These are phyloP conservation scores for Helicoverpa zea DNA, from an alignment of 1,140 invertebrate species.

Conservation along the genomic window DNA sequence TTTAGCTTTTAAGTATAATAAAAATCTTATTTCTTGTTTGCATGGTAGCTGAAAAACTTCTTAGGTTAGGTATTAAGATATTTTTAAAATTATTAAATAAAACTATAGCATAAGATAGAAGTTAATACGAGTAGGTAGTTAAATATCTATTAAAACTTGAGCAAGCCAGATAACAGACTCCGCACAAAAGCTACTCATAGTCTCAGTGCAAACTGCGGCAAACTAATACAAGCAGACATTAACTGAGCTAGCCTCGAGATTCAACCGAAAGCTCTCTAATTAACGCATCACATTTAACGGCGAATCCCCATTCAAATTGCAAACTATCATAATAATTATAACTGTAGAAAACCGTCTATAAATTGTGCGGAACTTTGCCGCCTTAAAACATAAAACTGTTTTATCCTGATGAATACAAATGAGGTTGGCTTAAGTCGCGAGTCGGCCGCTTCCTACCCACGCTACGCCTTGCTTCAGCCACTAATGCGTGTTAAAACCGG, in stretches of 20 bases:
- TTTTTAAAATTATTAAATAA: no score
- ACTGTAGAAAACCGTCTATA: conserved; percentile 18
- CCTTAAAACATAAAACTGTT: conserved; percentile 41
- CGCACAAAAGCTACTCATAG: neutral
- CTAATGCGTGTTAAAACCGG: conserved; percentile 42
- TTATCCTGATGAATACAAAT: conserved; percentile 52
- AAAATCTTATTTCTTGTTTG: no score
- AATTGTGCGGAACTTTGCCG: conserved; percentile 21
- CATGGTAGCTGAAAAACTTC: neutral
- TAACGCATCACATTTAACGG: conserved; percentile 2
- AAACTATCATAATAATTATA: conserved; percentile 46
- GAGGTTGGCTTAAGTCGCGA: conserved; percentile 27
- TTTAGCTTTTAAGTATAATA: no score
- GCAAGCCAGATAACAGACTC: neutral
- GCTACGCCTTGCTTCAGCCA: conserved; percentile 7
- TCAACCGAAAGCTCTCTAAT: neutral
- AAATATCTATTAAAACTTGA: neutral
- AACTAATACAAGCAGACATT: conserved; percentile 4
- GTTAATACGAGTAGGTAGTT: no score
- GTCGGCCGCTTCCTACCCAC: conserved; percentile 21
- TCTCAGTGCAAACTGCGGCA: neutral
- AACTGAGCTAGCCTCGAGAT: neutral
- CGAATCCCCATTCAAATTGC: conserved; percentile 33
- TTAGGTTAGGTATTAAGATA: no score
- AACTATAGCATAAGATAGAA: no score